These are phyloP conservation scores for Sebastes elongatus DNA, from an alignment of 2,797 vertebrate genomes.

Conservation along the genomic window DNA sequence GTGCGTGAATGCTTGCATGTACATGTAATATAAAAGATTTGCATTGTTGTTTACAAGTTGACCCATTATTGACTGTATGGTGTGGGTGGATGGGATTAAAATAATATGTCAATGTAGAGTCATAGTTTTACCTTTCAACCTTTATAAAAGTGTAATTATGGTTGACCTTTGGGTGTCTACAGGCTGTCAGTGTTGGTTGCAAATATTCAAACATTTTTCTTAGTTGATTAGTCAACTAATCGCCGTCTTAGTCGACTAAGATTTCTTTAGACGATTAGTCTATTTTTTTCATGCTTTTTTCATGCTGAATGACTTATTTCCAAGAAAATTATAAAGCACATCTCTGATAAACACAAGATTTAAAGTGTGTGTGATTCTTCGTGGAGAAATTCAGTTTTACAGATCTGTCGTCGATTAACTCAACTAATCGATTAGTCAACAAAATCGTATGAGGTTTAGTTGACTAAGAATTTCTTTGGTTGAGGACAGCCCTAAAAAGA, in stretches of 20 bases:
- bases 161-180: not conserved
- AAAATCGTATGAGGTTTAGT: not conserved
- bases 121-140: constrained; percentile 16
- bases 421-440: not conserved
- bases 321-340: not conserved
- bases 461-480: no score
- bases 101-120: not conserved
- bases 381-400: not conserved
- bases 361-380: not conserved
- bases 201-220: not conserved
- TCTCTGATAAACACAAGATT: not conserved
- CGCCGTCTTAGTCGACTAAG: no score
- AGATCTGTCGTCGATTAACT: not conserved
- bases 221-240: no score
- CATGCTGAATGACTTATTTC: not conserved
- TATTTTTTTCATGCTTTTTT: not conserved
- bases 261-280: no score
- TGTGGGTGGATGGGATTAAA: constrained; percentile 18
- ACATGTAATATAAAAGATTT: constrained; percentile 2
- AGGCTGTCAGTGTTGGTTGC: not conserved
- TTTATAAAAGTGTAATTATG: not conserved
- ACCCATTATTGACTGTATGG: constrained; percentile 4
- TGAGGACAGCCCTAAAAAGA: not conserved
- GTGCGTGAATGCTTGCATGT: not conserved
- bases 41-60: constrained; percentile 15